These are phyloP conservation scores for Gari tellinella DNA, from an alignment of 2,888 invertebrate species.

Conservation along the genomic window DNA sequence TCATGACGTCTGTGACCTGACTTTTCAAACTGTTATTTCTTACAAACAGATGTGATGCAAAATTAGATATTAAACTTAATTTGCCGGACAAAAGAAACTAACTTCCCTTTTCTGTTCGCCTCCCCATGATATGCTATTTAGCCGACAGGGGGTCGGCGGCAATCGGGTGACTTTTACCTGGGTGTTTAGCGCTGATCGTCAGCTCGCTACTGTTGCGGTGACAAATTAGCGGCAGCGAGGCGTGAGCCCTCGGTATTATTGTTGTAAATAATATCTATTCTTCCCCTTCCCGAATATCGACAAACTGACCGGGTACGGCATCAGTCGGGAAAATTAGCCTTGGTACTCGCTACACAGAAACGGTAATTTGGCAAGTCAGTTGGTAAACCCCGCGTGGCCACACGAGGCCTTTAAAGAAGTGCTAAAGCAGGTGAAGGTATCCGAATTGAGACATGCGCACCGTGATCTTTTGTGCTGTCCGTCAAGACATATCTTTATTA, in stretches of 20 bases:
- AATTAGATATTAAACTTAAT: constrained; percentile 28
- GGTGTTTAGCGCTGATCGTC: constrained; percentile 32
- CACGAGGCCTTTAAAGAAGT: constrained; percentile 26
- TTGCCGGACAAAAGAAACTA: constrained; percentile 26
- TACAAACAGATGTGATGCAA: constrained; percentile 44
- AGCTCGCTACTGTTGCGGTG: constrained; percentile 27
- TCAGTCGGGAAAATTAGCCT: constrained; percentile 1
- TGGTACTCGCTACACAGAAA: constrained; percentile 11
- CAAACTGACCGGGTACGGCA: background rate
- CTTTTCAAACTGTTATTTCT: constrained; percentile 9
- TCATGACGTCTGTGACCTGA: background rate
- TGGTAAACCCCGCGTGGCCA: constrained; percentile 39
- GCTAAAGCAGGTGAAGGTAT: constrained; percentile 59
- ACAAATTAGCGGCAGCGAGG: constrained; percentile 51
- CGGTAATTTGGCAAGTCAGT: constrained; percentile 50
- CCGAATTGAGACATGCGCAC: constrained; percentile 60
- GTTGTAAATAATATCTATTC: constrained; percentile 51
- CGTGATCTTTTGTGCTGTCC: constrained; percentile 46
- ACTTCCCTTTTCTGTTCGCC: constrained; percentile 26
- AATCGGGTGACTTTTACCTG: constrained; percentile 17
- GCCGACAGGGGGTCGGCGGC: constrained; percentile 33
- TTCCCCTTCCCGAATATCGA: background rate
- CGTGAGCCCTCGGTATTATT: constrained; percentile 42
- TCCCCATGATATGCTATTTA: constrained; percentile 30
- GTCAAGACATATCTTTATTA: constrained; percentile 53